These are phyloP conservation scores for Strigamia maritima DNA, from an alignment of 2,888 invertebrate species.

Conservation along the genomic window DNA sequence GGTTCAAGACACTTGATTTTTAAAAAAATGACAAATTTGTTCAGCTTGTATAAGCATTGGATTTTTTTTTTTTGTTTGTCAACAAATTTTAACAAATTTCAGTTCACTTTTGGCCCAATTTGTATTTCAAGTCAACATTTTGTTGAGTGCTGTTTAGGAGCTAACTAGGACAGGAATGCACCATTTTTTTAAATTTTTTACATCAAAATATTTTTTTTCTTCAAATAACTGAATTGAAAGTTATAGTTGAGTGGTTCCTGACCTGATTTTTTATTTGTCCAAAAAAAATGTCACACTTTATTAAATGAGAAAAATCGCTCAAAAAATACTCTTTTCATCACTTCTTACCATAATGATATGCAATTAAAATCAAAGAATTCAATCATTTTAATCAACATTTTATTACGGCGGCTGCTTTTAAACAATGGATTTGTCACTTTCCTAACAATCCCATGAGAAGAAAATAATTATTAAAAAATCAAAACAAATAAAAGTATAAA, in stretches of 20 bases:
- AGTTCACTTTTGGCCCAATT: not conserved
- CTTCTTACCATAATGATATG: not conserved
- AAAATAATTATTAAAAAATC: not conserved
- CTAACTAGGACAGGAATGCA: not conserved
- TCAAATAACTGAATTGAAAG: not conserved
- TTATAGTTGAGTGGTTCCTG: not conserved
- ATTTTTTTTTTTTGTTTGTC: not conserved
- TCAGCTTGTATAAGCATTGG: not conserved
- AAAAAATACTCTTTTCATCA: not conserved
- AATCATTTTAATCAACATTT: too few species aligned
- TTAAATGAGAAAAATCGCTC: not conserved
- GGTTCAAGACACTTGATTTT: not conserved
- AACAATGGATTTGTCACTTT: too few species aligned
- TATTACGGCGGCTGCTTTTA: too few species aligned
- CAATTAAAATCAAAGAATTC: too few species aligned
- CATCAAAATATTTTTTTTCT: not conserved
- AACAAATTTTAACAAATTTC: not conserved
- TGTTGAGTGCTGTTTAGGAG: not conserved
- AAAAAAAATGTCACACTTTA: not conserved
- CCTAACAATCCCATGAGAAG: not conserved
- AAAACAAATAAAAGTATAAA: not conserved
- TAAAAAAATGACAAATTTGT: not conserved
- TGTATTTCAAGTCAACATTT: not conserved
- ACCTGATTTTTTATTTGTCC: not conserved
- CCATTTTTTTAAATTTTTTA: not conserved